A percentile compares a stretch with the other conserved stretches of the same genome.
Conservation (phyloP, 23 tunicate genomes). For the Phallusia fumigata region DNA sequence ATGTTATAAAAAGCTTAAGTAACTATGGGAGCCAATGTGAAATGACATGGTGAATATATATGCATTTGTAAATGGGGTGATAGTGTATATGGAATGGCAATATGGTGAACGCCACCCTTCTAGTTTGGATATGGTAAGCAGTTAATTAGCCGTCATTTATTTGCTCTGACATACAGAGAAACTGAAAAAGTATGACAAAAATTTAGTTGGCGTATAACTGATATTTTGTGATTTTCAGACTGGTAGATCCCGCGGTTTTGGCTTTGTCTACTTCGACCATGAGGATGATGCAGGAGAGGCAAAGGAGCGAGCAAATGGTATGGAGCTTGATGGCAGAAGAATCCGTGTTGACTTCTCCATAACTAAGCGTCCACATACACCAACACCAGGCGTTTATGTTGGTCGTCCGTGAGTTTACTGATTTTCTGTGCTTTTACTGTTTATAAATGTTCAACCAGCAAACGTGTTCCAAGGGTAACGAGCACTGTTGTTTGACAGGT, state of each 20-base stretch:
- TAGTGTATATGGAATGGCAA: no score
- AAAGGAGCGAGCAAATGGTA: slow-evolving; percentile 90
- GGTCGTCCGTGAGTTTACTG: slow-evolving; percentile 69
- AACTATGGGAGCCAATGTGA: no score
- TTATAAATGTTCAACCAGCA: not conserved
- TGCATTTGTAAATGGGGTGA: no score
- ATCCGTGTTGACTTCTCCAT: slow-evolving; percentile 92
- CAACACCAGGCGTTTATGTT: slow-evolving; percentile 97
- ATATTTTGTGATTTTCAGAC: slow-evolving; percentile 65
- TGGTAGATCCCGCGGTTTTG: slow-evolving; percentile 95
- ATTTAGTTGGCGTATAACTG: no score
- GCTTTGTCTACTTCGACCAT: slow-evolving; percentile 84
- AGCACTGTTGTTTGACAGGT: slow-evolving; percentile 6
- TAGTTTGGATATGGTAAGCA: not conserved
- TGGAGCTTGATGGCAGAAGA: slow-evolving; percentile 84
- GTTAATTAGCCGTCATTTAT: not conserved
- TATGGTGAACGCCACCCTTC: no score
- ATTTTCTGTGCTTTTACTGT: not conserved
- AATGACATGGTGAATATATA: no score
- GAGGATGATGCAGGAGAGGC: slow-evolving; percentile 84
- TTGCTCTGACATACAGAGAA: not conserved
- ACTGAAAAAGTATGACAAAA: not conserved
- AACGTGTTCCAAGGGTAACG: not conserved
- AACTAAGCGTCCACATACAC: slow-evolving; percentile 96
- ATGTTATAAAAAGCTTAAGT: no score